Evolutionary conservation across 2,797 vertebrate genomes (phyloP).

Genomic region (Mycteria americana): DNA sequence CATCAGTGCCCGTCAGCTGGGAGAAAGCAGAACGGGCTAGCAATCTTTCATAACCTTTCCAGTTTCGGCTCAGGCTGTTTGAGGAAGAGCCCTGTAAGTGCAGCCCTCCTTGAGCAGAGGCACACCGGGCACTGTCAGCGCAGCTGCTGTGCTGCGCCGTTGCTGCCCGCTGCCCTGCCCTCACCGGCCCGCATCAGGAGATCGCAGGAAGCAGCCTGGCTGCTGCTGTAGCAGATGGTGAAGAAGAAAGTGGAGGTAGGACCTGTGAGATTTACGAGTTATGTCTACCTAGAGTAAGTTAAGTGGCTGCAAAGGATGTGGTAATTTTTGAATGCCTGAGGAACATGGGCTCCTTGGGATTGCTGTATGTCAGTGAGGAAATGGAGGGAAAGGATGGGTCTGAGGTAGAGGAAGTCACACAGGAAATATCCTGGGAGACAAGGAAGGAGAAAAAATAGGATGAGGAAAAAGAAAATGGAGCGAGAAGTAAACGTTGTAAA

Average conservation of each 20-base stretch:
- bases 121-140: fast-evolving
- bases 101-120: too few relatives aligned
- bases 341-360: not conserved
- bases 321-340: not conserved
- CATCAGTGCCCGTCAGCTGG: not conserved
- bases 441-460: not conserved
- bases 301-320: not conserved
- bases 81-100: not conserved
- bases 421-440: not conserved
- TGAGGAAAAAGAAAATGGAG: not conserved
- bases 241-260: not conserved
- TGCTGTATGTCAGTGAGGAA: not conserved
- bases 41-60: not conserved
- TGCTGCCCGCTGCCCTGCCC: not conserved
- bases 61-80: not conserved
- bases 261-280: not conserved
- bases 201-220: too few relatives aligned
- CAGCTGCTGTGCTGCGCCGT: not conserved
- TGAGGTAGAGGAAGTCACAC: too few relatives aligned
- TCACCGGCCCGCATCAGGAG: not conserved
- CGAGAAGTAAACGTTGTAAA: not conserved
- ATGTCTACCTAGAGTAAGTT: not conserved
- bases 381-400: not conserved
- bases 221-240: not conserved
- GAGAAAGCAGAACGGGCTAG: not conserved